A percentile compares a stretch with the other conserved stretches of the same genome.
These are phyloP conservation scores for Sarcophaga variegata DNA, from an alignment of 2,888 invertebrate genomes.

Conservation along the genomic window DNA sequence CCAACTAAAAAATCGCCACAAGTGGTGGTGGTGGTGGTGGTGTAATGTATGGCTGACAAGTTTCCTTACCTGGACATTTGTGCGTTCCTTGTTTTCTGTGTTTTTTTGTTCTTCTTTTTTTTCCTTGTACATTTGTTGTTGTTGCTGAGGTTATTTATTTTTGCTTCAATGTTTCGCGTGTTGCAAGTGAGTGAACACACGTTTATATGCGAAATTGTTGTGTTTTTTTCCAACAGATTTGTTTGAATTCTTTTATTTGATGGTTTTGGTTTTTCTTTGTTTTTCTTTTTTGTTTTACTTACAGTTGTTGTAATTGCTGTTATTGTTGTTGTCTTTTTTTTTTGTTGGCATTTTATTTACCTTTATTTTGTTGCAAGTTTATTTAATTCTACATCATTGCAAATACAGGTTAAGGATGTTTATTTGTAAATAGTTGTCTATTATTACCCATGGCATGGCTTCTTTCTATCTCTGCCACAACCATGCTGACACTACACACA, in stretches of 20 bases:
- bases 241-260: slow-evolving; percentile 12
- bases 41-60: slow-evolving; percentile 60
- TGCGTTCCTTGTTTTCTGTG: slow-evolving; percentile 4
- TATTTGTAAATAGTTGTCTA: slow-evolving; percentile 60
- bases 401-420: slow-evolving; percentile 68
- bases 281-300: neutral
- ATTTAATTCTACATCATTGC: slow-evolving; percentile 66
- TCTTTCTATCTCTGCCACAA: neutral
- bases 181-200: slow-evolving; percentile 10
- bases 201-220: slow-evolving; percentile 32
- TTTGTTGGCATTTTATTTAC: slow-evolving; percentile 43
- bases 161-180: neutral
- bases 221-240: neutral
- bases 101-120: slow-evolving; percentile 3
- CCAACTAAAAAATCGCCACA: slow-evolving; percentile 42
- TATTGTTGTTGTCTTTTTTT: slow-evolving; percentile 33
- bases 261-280: slow-evolving; percentile 10
- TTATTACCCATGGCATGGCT: slow-evolving; percentile 43
- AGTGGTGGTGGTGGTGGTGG: slow-evolving; percentile 49
- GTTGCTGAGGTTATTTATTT: slow-evolving; percentile 17
- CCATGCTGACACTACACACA: neutral
- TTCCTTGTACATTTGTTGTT: neutral
- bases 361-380: slow-evolving; percentile 62
- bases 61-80: slow-evolving; percentile 69
- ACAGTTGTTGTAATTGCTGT: slow-evolving; percentile 1